Evolutionary conservation across 2,113 vertebrate species (phyloP).

Genomic region (Vidua macroura): DNA sequence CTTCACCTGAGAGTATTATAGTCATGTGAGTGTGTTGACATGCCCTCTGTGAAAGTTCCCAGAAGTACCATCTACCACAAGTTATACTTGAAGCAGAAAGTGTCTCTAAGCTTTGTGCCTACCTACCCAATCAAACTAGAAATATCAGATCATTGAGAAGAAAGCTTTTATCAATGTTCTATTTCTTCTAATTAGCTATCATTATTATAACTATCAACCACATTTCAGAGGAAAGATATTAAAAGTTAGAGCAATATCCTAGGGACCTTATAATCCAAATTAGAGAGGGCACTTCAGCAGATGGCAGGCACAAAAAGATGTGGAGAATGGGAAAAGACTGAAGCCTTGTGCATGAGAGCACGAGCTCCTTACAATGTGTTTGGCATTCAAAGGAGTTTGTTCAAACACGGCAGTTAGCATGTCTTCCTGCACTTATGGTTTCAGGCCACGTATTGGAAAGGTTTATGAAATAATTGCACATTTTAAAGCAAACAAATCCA

Average conservation of each 20-base stretch:
- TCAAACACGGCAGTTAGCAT: not conserved
- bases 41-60: not conserved
- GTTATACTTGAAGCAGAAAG: not conserved
- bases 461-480: not conserved
- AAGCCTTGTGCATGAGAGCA: not conserved
- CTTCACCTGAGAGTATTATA: not conserved
- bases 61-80: not conserved
- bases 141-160: not conserved
- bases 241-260: slow-evolving; percentile 8
- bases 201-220: not conserved
- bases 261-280: not conserved
- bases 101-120: not conserved
- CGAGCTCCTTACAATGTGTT: not conserved
- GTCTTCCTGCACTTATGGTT: not conserved
- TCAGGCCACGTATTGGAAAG: not conserved
- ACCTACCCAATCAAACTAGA: not conserved
- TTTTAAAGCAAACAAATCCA: not conserved
- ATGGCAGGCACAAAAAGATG: not conserved
- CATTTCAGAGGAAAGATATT: not conserved
- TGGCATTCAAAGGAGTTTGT: not conserved
- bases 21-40: not conserved
- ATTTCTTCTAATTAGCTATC: not conserved
- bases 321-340: not conserved
- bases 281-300: not conserved
- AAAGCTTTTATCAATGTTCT: not conserved